Evolutionary conservation across 2,888 invertebrate genomes (phyloP).

Genomic region (Micropterix aruncella): DNA sequence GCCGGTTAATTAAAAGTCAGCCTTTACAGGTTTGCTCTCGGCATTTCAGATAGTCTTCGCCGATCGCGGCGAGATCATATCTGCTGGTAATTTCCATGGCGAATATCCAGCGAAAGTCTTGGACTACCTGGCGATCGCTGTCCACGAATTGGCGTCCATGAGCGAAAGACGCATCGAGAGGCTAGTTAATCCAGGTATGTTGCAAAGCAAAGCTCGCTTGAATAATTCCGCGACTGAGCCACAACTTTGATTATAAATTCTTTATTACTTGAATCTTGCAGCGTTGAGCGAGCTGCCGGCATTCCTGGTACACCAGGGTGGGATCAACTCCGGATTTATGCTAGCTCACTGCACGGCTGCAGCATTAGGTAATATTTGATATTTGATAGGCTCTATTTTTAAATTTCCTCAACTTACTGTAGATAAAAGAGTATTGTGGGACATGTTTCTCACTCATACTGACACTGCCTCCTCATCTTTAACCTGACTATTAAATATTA

Average conservation of each 20-base stretch:
- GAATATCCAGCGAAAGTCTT: conserved; percentile 54
- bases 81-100: conserved; percentile 55
- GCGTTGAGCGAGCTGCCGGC: conserved; percentile 46
- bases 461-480: too few relatives aligned
- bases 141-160: conserved; percentile 50
- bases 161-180: conserved; percentile 48
- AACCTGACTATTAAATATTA: too few relatives aligned
- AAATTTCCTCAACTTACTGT: too few relatives aligned
- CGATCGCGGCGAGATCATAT: conserved; percentile 43
- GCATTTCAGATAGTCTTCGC: conserved; percentile 30
- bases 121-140: conserved; percentile 49
- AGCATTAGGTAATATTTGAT: conserved; percentile 36
- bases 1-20: too few relatives aligned
- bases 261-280: conserved; percentile 8
- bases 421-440: too few relatives aligned
- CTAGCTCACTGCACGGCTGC: conserved; percentile 53
- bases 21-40: too few relatives aligned
- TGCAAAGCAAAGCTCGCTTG: conserved; percentile 38
- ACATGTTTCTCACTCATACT: too few relatives aligned
- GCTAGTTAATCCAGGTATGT: conserved; percentile 42
- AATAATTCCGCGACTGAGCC: too few relatives aligned
- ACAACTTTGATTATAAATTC: too few relatives aligned
- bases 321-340: conserved; percentile 56
- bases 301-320: conserved; percentile 49
- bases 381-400: too few relatives aligned